Percentiles rank a stretch among this genome's conserved stretches.
phyloP scores from a whole-genome alignment of 2,797 vertebrate genomes.

The Kryptopterus vitreolus region DNA sequence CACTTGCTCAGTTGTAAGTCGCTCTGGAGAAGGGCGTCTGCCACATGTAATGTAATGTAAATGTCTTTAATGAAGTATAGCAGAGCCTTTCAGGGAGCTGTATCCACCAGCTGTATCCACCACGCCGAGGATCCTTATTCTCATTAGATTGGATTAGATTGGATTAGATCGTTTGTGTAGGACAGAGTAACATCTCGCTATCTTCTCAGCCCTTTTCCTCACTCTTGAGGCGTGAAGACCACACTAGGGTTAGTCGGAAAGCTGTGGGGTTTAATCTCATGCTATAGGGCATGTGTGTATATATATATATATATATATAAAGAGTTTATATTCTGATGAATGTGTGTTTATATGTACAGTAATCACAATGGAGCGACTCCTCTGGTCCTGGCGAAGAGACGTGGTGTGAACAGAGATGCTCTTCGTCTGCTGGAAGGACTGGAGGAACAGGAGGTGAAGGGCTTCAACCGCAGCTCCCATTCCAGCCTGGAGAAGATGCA shows the following conservation, averaged over 20 bases:
- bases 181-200: not conserved
- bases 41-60: no score
- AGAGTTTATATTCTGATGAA: not conserved
- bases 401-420: conserved; percentile 84
- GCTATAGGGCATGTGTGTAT: no score
- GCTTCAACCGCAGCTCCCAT: conserved; percentile 83
- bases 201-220: no score
- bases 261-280: no score
- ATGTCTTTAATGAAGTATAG: no score
- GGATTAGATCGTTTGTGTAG: not conserved
- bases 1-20: no score
- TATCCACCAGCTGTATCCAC: not conserved
- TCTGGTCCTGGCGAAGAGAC: conserved; percentile 82
- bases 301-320: no score
- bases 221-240: no score
- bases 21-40: no score
- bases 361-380: conserved; percentile 88
- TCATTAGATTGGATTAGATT: not conserved
- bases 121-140: not conserved
- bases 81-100: no score
- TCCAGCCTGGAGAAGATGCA: conserved; percentile 85
- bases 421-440: conserved; percentile 83
- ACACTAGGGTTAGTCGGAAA: not conserved
- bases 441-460: conserved; percentile 86
- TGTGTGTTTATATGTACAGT: conserved; percentile 60